Percentiles rank a stretch among this genome's conserved stretches.
These are phyloP conservation scores for Ichneumoninae sp. DNA, from an alignment of 2,888 invertebrate genomes.

Conservation along the genomic window DNA sequence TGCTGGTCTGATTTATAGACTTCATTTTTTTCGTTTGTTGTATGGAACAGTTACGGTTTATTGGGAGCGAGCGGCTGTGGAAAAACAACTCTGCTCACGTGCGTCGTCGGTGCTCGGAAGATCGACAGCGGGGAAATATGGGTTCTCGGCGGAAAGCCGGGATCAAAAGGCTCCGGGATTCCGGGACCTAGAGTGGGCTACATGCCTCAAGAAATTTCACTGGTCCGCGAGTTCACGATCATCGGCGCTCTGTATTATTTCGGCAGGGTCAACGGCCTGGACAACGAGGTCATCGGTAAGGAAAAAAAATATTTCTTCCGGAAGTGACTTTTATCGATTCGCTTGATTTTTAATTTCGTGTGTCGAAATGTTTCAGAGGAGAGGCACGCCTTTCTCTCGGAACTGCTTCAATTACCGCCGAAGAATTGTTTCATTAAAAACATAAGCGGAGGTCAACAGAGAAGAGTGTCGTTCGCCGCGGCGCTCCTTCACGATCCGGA, in stretches of 20 bases:
- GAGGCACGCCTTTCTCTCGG: constrained; percentile 89
- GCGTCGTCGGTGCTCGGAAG: constrained; percentile 91
- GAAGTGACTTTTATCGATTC: neutral
- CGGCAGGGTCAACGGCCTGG: constrained; percentile 93
- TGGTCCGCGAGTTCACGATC: constrained; percentile 92
- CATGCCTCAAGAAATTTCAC: constrained; percentile 95
- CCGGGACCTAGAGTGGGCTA: constrained; percentile 92
- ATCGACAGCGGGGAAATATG: constrained; percentile 90
- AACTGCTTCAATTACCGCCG: constrained; percentile 91
- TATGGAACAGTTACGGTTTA: constrained; percentile 90
- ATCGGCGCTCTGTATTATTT: constrained; percentile 94
- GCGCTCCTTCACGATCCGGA: constrained; percentile 95
- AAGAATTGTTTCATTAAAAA: constrained; percentile 88
- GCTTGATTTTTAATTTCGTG: neutral
- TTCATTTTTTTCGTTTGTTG: constrained; percentile 78
- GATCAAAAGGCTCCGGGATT: constrained; percentile 87
- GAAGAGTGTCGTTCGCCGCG: constrained; percentile 95
- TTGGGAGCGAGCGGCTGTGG: constrained; percentile 96
- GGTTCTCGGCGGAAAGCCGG: constrained; percentile 91
- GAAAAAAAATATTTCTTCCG: neutral
- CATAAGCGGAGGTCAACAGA: constrained; percentile 95
- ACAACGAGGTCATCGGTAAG: constrained; percentile 86
- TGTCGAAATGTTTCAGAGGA: constrained; percentile 82
- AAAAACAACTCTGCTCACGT: constrained; percentile 94
- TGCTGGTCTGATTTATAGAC: neutral